A percentile compares a stretch with the other conserved stretches of the same genome.
Evolutionary conservation across 1,140 invertebrate genomes (phyloP).

Genomic region (Trachymyrmex cornetzi): DNA sequence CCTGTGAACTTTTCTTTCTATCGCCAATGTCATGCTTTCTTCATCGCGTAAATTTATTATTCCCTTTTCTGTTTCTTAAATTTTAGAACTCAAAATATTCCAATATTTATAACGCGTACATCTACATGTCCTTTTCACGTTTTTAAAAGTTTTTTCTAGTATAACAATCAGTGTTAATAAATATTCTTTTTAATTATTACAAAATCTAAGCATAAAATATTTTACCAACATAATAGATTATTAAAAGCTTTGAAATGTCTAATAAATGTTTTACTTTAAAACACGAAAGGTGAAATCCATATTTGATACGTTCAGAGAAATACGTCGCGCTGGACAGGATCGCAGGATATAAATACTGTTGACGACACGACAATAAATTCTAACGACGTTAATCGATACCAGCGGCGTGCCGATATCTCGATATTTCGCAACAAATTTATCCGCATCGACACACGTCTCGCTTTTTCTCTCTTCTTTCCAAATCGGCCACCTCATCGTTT

Average conservation of each 20-base stretch:
- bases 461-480: not conserved
- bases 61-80: not conserved
- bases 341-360: constrained; percentile 45
- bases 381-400: constrained; percentile 54
- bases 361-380: constrained; percentile 56
- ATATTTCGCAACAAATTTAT: constrained; percentile 42
- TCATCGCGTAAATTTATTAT: constrained; percentile 47
- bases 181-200: not conserved
- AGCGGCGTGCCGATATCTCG: constrained; percentile 42
- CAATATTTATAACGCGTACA: not conserved
- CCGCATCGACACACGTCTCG: constrained; percentile 20
- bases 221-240: not conserved
- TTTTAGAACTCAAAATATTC: not conserved
- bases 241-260: not conserved
- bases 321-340: not conserved
- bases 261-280: constrained; percentile 18
- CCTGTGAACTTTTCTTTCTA: constrained; percentile 39
- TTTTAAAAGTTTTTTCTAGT: not conserved
- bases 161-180: not conserved
- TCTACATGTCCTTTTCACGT: no score
- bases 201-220: constrained; percentile 7
- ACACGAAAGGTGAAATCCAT: constrained; percentile 11
- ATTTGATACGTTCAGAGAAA: constrained; percentile 30
- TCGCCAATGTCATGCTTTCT: constrained; percentile 30
- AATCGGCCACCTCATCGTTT: not conserved